These are phyloP conservation scores for Oscheius onirici DNA, from an alignment of 2,888 invertebrate genomes.

Conservation along the genomic window DNA sequence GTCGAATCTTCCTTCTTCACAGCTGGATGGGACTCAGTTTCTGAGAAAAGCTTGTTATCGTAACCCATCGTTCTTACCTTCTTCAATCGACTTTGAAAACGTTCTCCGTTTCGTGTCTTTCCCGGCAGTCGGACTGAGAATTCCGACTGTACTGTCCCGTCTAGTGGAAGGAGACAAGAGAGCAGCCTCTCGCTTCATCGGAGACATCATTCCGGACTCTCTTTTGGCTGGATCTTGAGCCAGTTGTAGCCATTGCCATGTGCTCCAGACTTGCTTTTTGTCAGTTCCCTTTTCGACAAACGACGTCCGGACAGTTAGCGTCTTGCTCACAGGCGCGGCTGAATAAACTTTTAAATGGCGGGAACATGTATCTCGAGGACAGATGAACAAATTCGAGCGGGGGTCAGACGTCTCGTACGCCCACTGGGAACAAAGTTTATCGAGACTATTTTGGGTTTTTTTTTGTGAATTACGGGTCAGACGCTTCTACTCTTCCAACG, in stretches of 20 bases:
- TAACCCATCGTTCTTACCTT: neutral
- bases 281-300: constrained; percentile 24
- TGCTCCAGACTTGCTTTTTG: constrained; percentile 20
- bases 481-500: too few relatives aligned
- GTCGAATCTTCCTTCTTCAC: constrained; percentile 6
- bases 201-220: neutral
- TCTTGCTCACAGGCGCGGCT: constrained; percentile 12
- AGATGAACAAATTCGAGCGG: too few relatives aligned
- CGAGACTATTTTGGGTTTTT: too few relatives aligned
- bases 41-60: neutral
- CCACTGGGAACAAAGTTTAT: too few relatives aligned
- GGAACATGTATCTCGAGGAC: too few relatives aligned
- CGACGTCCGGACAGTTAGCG: constrained; percentile 12
- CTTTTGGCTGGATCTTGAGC: neutral
- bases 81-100: neutral
- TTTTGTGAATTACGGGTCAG: too few relatives aligned
- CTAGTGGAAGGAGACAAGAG: neutral
- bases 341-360: constrained; percentile 2
- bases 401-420: too few relatives aligned
- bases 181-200: neutral
- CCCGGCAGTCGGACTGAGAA: neutral
- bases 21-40: neutral
- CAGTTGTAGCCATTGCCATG: constrained; percentile 13
- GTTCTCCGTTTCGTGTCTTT: constrained; percentile 1
- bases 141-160: constrained; percentile 1